Evolutionary conservation across 2,888 invertebrate genomes (phyloP).

Genomic region (Megastigmus dorsalis): DNA sequence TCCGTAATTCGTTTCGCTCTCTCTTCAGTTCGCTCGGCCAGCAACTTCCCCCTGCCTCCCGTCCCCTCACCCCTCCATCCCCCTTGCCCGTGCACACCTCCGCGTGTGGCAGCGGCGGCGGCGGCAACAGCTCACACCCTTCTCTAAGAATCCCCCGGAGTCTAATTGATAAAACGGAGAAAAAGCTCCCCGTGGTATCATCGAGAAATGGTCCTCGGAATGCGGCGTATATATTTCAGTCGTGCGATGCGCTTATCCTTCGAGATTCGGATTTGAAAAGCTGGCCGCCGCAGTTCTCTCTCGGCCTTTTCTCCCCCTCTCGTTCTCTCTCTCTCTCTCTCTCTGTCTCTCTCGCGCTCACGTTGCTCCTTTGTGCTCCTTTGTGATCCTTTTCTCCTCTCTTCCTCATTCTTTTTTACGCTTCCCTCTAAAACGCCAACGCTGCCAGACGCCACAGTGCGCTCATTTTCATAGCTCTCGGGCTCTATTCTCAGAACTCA

Average conservation of each 20-base stretch:
- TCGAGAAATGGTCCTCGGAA: slow-evolving; percentile 40
- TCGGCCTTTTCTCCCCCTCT: background rate
- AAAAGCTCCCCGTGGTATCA: slow-evolving; percentile 44
- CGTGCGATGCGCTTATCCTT: slow-evolving; percentile 14
- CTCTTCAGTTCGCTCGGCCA: background rate
- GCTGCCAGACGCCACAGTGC: no score
- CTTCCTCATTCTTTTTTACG: no score
- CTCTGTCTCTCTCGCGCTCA: background rate
- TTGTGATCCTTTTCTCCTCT: no score
- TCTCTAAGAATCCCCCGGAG: slow-evolving; percentile 28
- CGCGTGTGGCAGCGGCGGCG: no score
- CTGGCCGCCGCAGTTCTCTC: background rate
- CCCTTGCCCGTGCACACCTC: no score
- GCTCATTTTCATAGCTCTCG: no score
- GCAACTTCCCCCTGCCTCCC: background rate
- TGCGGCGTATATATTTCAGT: slow-evolving; percentile 41
- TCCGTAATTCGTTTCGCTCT: slow-evolving; percentile 3
- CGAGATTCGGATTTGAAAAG: slow-evolving; percentile 27
- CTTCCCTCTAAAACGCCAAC: no score
- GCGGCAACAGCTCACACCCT: no score
- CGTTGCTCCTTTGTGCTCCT: no score
- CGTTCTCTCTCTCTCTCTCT: background rate
- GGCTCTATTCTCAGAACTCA: no score
- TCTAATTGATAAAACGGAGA: slow-evolving; percentile 49
- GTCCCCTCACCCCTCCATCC: no score